Conservation (phyloP, 2,888 invertebrate genomes). For the Cryptosula pallasiana region DNA sequence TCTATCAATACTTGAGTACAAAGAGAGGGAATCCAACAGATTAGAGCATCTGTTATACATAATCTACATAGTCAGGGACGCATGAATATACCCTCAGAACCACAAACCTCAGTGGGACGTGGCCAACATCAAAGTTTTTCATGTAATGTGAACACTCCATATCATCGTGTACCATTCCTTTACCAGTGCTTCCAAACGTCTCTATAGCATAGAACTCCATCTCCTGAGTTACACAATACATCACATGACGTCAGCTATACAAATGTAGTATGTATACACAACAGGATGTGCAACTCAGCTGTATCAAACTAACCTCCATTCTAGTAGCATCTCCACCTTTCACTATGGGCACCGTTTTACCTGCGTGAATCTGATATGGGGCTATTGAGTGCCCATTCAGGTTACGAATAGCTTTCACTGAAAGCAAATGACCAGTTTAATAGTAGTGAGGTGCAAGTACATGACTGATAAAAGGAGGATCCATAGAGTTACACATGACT, state of each 20-base stretch:
- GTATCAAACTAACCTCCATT: constrained; percentile 67
- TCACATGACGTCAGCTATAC: too few relatives aligned
- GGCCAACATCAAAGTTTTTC: constrained; percentile 91
- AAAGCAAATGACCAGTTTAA: too few relatives aligned
- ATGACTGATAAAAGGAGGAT: too few relatives aligned
- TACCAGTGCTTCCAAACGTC: constrained; percentile 98
- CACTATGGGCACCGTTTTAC: constrained; percentile 98
- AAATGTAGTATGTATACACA: not conserved
- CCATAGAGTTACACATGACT: too few relatives aligned
- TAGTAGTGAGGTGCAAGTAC: too few relatives aligned
- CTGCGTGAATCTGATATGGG: constrained; percentile 85
- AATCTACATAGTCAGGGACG: too few relatives aligned
- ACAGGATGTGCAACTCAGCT: not conserved
- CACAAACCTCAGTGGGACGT: constrained; percentile 75
- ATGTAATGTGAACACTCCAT: constrained; percentile 99
- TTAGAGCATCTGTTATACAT: not conserved
- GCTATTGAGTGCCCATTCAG: constrained; percentile 98
- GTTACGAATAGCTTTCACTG: constrained; percentile 90
- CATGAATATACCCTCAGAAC: not conserved
- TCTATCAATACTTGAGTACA: too few relatives aligned
- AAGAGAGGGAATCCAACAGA: not conserved
- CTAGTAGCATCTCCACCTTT: constrained; percentile 94
- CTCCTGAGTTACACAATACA: constrained; percentile 58
- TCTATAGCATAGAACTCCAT: constrained; percentile 99
- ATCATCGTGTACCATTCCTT: constrained; percentile 83